phyloP scores from a whole-genome alignment of 2,888 invertebrate genomes.

The Caenorhabditis angaria region DNA sequence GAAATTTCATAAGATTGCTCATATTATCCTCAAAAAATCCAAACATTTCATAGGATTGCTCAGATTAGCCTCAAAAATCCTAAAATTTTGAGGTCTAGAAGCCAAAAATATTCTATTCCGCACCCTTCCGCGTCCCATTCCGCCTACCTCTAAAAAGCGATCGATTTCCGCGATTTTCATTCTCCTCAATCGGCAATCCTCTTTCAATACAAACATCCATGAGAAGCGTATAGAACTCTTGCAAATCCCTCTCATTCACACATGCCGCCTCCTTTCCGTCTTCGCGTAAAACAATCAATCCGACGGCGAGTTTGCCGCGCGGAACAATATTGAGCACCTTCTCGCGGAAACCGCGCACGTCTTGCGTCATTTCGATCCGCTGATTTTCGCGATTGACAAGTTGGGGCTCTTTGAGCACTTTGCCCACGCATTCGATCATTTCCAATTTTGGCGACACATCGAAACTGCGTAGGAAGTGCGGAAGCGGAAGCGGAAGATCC shows the following conservation, averaged over 20 bases:
- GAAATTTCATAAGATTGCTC: too few species aligned
- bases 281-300: constrained; percentile 9
- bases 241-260: not conserved
- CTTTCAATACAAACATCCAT: constrained; percentile 21
- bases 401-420: constrained; percentile 31
- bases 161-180: not conserved
- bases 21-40: too few species aligned
- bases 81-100: too few species aligned
- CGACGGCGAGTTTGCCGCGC: constrained; percentile 21
- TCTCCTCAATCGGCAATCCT: constrained; percentile 11
- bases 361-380: constrained; percentile 22
- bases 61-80: too few species aligned
- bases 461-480: too few species aligned
- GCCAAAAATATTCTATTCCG: too few species aligned
- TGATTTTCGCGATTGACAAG: constrained; percentile 24
- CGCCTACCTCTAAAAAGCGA: too few species aligned
- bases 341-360: constrained; percentile 29
- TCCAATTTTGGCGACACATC: constrained; percentile 20
- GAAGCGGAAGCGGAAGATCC: too few species aligned
- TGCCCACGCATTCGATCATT: constrained; percentile 29
- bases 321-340: constrained; percentile 28
- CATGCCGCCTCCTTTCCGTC: not conserved
- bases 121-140: too few species aligned
- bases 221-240: constrained; percentile 11
- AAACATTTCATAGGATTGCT: too few species aligned